phyloP scores from a whole-genome alignment of 2,113 vertebrate species.

The Indri indri region DNA sequence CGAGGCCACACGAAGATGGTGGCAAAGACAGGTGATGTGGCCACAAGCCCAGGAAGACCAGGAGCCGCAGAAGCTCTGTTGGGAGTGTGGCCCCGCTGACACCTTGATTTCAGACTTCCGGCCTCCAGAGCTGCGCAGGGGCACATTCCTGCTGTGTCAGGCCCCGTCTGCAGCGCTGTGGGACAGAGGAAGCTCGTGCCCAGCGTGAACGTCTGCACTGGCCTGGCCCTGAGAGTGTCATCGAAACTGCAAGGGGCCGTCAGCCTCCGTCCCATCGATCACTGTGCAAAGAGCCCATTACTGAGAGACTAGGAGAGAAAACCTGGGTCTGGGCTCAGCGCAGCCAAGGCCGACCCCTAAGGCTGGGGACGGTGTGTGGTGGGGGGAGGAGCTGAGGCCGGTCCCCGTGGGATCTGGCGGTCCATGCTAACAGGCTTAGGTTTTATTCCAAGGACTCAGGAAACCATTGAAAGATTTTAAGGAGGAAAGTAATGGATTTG shows the following conservation, averaged over 20 bases:
- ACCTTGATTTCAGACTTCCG: too few species aligned
- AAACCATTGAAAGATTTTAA: fast-evolving
- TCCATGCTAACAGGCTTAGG: not conserved
- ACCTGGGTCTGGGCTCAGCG: too few species aligned
- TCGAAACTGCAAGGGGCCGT: too few species aligned
- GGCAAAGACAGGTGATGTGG: fast-evolving
- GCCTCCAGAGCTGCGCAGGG: not conserved
- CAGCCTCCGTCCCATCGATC: not conserved
- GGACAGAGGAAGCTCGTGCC: not conserved
- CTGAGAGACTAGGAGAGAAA: too few species aligned
- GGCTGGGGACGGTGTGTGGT: fast-evolving
- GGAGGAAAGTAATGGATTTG: not conserved
- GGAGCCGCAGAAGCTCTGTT: not conserved
- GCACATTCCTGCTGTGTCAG: not conserved
- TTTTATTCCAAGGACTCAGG: not conserved
- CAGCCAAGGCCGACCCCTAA: not conserved
- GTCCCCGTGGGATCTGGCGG: fast-evolving
- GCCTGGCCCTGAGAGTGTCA: not conserved
- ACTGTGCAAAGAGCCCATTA: too few species aligned
- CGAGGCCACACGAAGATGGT: not conserved
- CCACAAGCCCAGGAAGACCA: fast-evolving
- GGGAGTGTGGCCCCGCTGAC: fast-evolving
- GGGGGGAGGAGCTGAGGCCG: too few species aligned
- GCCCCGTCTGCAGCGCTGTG: not conserved
- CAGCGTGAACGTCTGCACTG: not conserved